Percentiles rank a stretch among this genome's conserved stretches.
Evolutionary conservation across 2,888 invertebrate species (phyloP).

Genomic region (Amphipoea lucens): DNA sequence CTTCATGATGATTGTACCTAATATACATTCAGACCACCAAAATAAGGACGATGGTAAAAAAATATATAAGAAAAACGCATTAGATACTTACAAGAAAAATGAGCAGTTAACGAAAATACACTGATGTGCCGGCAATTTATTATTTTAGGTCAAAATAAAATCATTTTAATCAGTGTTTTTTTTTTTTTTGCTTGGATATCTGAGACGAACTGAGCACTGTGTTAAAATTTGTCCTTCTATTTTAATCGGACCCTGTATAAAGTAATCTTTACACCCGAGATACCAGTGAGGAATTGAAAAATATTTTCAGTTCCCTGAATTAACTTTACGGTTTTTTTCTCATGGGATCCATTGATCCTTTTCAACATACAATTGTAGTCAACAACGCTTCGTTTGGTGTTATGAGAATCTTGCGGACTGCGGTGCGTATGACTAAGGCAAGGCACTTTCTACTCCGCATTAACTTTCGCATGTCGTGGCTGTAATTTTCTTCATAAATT

Average conservation of each 20-base stretch:
- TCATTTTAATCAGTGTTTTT: no score
- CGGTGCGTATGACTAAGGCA: conserved; percentile 37
- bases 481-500: conserved; percentile 26
- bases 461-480: conserved; percentile 34
- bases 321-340: background rate
- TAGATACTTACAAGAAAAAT: no score
- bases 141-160: no score
- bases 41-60: no score
- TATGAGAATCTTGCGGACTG: conserved; percentile 32
- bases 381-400: conserved; percentile 20
- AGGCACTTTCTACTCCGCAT: conserved; percentile 38
- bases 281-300: background rate
- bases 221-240: no score
- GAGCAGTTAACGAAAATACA: no score
- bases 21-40: no score
- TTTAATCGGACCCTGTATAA: no score
- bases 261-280: background rate
- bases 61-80: no score
- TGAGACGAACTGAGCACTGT: no score
- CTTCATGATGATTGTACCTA: conserved; percentile 15
- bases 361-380: conserved; percentile 16
- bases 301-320: background rate
- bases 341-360: background rate
- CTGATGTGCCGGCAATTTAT: no score
- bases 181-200: no score